Conservation (phyloP, 2,797 vertebrate species). For the Emys orbicularis region DNA sequence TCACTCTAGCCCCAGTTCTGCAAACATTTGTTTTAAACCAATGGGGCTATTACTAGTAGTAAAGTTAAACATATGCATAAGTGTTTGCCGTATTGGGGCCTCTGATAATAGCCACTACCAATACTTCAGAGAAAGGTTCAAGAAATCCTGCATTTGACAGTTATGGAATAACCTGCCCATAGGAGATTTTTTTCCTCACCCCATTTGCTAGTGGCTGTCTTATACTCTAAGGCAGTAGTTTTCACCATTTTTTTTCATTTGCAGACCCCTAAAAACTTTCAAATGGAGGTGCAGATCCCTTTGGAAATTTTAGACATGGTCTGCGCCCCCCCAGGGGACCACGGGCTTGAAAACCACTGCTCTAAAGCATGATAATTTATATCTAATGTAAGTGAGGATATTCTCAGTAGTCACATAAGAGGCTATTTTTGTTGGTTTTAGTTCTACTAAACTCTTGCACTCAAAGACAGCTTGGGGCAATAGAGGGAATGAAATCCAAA, state of each 20-base stretch:
- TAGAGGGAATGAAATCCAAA: background rate
- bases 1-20: background rate
- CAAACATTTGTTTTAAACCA: background rate
- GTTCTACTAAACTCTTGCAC: background rate
- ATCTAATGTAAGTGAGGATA: background rate
- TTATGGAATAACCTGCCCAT: background rate
- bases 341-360: background rate
- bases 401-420: background rate
- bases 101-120: background rate
- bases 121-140: background rate
- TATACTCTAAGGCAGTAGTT: background rate
- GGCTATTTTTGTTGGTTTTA: background rate
- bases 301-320: background rate
- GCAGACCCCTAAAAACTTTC: background rate
- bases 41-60: background rate
- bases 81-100: no score
- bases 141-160: background rate
- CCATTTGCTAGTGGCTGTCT: background rate
- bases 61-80: background rate
- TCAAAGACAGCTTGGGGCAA: background rate
- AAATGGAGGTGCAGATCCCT: background rate
- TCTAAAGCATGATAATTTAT: background rate
- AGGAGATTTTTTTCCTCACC: background rate
- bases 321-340: background rate
- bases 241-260: background rate